These are phyloP conservation scores for Calameuta filiformis DNA, from an alignment of 2,888 invertebrate genomes.

Conservation along the genomic window DNA sequence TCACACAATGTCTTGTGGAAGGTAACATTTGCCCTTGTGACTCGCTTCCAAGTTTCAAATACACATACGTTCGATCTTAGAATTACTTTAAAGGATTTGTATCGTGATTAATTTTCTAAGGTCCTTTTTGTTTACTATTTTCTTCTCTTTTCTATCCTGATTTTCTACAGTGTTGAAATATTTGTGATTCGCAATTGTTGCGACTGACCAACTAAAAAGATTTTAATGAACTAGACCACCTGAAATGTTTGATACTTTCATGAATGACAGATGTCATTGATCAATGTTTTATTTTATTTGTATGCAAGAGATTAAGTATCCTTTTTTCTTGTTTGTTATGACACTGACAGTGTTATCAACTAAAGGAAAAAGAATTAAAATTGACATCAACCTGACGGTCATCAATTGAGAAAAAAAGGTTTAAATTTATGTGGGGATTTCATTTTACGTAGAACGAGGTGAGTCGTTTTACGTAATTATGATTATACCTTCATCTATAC, in stretches of 20 bases:
- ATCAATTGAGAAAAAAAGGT: not conserved
- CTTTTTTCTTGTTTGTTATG: not conserved
- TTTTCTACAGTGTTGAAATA: not conserved
- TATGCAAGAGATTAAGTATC: not conserved
- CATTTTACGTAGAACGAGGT: not conserved
- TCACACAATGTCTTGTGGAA: conserved; percentile 76
- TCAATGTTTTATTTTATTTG: not conserved
- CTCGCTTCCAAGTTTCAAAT: conserved; percentile 69
- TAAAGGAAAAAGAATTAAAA: not conserved
- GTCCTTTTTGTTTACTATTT: not conserved
- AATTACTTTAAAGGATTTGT: not conserved
- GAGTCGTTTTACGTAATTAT: not conserved
- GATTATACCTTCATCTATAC: conserved; percentile 31
- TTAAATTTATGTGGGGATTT: not conserved
- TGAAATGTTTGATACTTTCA: not conserved
- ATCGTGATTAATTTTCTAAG: not conserved
- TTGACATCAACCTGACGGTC: not conserved
- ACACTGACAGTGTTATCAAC: not conserved
- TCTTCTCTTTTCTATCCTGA: not conserved
- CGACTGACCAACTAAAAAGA: not conserved
- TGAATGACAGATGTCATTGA: not conserved
- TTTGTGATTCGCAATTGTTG: not conserved
- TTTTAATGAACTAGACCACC: not conserved
- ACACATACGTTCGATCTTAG: conserved; percentile 63
- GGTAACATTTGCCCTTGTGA: conserved; percentile 69